Conservation (phyloP, 2,888 invertebrate species). For the Eudasyphora cyanicolor region DNA sequence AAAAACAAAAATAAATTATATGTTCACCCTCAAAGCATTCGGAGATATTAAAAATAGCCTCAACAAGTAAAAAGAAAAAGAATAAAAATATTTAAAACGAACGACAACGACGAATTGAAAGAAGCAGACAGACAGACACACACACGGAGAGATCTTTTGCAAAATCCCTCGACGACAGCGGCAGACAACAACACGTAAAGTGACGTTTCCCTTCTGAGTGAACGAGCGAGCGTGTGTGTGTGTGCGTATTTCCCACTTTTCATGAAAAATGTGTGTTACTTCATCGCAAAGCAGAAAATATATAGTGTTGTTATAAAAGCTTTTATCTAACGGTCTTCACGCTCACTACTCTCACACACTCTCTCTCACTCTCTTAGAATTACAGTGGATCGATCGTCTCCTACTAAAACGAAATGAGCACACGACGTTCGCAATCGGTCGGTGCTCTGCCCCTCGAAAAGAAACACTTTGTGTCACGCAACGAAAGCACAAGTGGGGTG, state of each 20-base stretch:
- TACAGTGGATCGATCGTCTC: too few species aligned
- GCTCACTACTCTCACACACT: background rate
- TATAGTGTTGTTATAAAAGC: slow-evolving; percentile 22
- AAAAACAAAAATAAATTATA: slow-evolving; percentile 72
- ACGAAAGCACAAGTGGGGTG: slow-evolving; percentile 86
- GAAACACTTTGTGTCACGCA: slow-evolving; percentile 85
- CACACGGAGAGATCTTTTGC: slow-evolving; percentile 63
- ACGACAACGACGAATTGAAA: slow-evolving; percentile 44
- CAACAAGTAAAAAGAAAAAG: slow-evolving; percentile 61
- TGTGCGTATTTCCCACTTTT: slow-evolving; percentile 23
- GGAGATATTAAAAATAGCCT: slow-evolving; percentile 74
- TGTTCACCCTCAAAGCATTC: slow-evolving; percentile 73
- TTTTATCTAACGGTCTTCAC: slow-evolving; percentile 14
- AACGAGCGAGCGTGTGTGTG: too few species aligned
- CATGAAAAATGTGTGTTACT: slow-evolving; percentile 25
- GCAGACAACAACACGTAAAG: slow-evolving; percentile 46
- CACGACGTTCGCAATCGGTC: slow-evolving; percentile 85
- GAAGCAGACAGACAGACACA: background rate
- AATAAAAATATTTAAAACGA: slow-evolving; percentile 34
- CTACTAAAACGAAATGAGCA: too few species aligned
- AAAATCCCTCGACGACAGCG: slow-evolving; percentile 31
- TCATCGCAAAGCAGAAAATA: background rate
- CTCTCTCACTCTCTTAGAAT: slow-evolving; percentile 53
- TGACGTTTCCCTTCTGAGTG: slow-evolving; percentile 46
- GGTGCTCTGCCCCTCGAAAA: slow-evolving; percentile 84